Conservation (phyloP, 2,113 vertebrate genomes). For the Mus pahari region DNA sequence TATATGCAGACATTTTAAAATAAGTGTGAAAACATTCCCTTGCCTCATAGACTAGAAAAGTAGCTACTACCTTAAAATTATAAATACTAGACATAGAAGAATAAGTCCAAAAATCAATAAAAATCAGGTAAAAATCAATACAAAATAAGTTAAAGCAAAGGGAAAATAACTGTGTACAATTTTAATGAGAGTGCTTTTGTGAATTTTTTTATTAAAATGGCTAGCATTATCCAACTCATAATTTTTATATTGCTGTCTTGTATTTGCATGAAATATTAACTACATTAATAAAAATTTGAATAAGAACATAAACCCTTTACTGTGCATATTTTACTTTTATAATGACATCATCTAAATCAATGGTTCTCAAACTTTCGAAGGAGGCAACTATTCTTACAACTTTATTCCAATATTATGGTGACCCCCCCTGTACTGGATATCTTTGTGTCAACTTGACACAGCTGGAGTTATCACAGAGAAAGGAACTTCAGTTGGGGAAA, state of each 20-base stretch:
- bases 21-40: not conserved
- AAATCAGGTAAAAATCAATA: not conserved
- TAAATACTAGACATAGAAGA: conserved; percentile 9
- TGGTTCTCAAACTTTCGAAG: not conserved
- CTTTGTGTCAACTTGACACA: too few species aligned
- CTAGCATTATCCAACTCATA: not conserved
- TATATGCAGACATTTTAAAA: not conserved
- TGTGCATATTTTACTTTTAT: conserved; percentile 45
- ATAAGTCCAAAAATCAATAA: not conserved
- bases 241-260: conserved; percentile 28
- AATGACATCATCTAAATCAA: not conserved
- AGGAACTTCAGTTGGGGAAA: too few species aligned
- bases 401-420: not conserved
- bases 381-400: not conserved
- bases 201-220: conserved; percentile 14
- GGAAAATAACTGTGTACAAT: not conserved
- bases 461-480: too few species aligned
- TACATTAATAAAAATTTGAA: not conserved
- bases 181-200: conserved; percentile 24
- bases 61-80: not conserved
- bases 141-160: not conserved
- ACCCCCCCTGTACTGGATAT: too few species aligned
- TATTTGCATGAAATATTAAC: not conserved
- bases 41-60: not conserved
- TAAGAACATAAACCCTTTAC: not conserved